phyloP scores from a whole-genome alignment of 2,888 invertebrate genomes.

The Smittia aterrima region DNA sequence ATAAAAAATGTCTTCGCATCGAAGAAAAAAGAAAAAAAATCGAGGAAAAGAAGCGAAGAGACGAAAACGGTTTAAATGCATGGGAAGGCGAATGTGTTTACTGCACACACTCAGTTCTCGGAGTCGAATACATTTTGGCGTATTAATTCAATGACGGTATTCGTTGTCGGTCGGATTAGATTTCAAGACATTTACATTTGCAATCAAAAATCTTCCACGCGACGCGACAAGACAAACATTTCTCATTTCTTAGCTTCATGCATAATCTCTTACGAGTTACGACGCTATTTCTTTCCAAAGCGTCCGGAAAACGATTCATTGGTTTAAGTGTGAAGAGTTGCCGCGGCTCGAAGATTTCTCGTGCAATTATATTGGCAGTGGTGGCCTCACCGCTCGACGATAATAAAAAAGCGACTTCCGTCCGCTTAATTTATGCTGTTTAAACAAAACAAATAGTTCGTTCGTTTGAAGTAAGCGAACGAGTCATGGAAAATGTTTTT shows the following conservation, averaged over 20 bases:
- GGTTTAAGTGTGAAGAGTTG: background rate
- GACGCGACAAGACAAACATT: background rate
- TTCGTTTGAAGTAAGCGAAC: background rate
- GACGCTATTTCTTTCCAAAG: background rate
- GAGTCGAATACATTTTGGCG: background rate
- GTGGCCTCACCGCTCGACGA: background rate
- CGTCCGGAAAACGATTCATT: background rate
- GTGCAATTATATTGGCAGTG: background rate
- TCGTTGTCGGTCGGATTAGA: background rate
- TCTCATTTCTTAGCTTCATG: background rate
- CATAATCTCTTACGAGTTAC: background rate
- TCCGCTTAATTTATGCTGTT: background rate
- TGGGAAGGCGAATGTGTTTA: background rate
- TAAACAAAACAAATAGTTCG: slow-evolving; percentile 4
- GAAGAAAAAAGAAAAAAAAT: background rate
- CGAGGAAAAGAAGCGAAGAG: background rate
- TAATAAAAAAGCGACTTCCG: slow-evolving; percentile 6
- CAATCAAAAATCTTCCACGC: background rate
- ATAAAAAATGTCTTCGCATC: slow-evolving; percentile 3
- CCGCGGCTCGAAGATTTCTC: background rate
- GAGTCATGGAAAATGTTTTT: background rate
- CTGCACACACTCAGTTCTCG: background rate
- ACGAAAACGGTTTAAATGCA: slow-evolving; percentile 38
- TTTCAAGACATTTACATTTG: background rate
- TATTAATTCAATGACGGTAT: background rate